A percentile compares a stretch with the other conserved stretches of the same genome.
These are phyloP conservation scores for Hirundo rustica DNA, from an alignment of 2,797 vertebrate genomes.

Conservation along the genomic window DNA sequence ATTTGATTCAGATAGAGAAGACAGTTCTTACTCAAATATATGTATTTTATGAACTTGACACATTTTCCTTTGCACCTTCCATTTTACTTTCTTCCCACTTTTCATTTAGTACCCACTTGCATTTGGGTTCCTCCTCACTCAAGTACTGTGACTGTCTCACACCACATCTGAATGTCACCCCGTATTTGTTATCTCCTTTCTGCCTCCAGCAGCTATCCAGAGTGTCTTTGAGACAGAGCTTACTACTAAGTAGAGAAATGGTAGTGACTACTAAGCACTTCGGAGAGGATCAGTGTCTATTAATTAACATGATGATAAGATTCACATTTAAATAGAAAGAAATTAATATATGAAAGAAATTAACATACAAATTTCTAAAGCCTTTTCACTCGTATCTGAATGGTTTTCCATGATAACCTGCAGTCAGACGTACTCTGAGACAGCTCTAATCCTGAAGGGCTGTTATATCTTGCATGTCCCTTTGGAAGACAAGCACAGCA, in stretches of 20 bases:
- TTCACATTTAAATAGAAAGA: not conserved
- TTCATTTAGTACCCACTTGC: not conserved
- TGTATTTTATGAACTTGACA: not conserved
- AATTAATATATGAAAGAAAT: not conserved
- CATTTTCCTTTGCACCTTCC: not conserved
- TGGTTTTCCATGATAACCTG: not conserved
- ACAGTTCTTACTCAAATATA: not conserved
- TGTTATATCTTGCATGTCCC: not conserved
- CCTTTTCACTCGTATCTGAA: not conserved
- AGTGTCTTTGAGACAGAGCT: not conserved
- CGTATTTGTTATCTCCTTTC: not conserved
- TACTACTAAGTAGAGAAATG: not conserved
- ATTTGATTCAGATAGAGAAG: not conserved
- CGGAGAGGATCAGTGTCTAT: not conserved
- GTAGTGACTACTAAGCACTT: not conserved
- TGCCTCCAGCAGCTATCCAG: not conserved
- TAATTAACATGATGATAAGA: not conserved
- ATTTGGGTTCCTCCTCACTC: not conserved
- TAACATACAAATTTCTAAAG: not conserved
- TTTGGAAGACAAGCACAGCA: not conserved
- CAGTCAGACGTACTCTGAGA: not conserved
- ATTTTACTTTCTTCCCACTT: not conserved
- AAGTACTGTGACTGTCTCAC: not conserved
- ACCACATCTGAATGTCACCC: not conserved
- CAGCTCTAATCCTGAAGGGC: not conserved